Evolutionary conservation across 2,888 invertebrate species (phyloP).

Genomic region (Ctena decussata): DNA sequence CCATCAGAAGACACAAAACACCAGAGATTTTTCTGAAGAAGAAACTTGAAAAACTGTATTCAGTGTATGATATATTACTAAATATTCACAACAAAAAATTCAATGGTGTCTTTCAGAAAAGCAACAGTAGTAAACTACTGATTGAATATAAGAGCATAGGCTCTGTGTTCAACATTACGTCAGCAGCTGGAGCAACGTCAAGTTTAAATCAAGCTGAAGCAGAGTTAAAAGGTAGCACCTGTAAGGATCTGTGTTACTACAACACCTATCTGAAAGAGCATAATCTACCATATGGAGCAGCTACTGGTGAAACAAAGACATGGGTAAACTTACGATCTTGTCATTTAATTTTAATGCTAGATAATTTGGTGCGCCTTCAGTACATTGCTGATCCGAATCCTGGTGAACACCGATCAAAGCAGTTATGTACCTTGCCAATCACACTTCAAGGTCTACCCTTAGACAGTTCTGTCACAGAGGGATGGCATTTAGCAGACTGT

Average conservation of each 20-base stretch:
- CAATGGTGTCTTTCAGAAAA: slow-evolving; percentile 39
- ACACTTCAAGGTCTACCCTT: slow-evolving; percentile 49
- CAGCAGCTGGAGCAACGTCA: slow-evolving; percentile 22
- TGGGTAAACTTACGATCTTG: slow-evolving; percentile 22
- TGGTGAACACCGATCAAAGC: slow-evolving; percentile 37
- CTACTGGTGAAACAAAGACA: background rate
- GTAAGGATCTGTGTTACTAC: slow-evolving; percentile 41
- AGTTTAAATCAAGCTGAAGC: slow-evolving; percentile 28
- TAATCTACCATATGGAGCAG: background rate
- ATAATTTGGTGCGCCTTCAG: slow-evolving; percentile 41
- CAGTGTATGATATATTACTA: slow-evolving; percentile 31
- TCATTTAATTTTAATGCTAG: slow-evolving; percentile 40
- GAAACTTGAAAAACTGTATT: slow-evolving; percentile 36
- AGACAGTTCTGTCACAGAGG: slow-evolving; percentile 35
- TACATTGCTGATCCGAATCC: slow-evolving; percentile 41
- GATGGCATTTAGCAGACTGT: slow-evolving; percentile 50
- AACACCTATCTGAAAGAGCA: slow-evolving; percentile 49
- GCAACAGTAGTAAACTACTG: slow-evolving; percentile 39
- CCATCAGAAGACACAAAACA: background rate
- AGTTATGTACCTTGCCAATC: slow-evolving; percentile 56
- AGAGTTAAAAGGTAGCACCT: slow-evolving; percentile 18
- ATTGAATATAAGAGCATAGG: slow-evolving; percentile 37
- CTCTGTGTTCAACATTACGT: slow-evolving; percentile 47
- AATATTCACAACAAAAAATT: slow-evolving; percentile 45
- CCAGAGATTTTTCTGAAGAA: background rate